Evolutionary conservation across 2,888 invertebrate genomes (phyloP), one percentile per base, ranked within the genome.

Genomic region (Lithosia quadra): DNA sequence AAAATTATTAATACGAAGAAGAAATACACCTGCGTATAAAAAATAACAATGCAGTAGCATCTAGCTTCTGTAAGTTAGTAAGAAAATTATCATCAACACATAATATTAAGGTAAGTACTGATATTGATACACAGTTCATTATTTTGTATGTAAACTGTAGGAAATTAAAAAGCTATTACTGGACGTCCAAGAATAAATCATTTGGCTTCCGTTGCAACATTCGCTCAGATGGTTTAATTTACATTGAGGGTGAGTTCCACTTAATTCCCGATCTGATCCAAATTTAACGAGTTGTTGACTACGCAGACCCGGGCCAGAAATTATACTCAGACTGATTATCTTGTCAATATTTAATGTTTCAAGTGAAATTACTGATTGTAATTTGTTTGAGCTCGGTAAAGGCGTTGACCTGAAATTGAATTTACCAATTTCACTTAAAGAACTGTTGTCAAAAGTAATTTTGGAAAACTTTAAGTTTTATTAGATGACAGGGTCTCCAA

Each of bases 121-220:
- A n/a, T n/a, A n/a, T n/a, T n/a, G n/a, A n/a, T 13, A 56, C 43
- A 28, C 10, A 21, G 21, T 13, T 43, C n/a, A 22, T 57, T 57
- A 58, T 63, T 28, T 66, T 63, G 59, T 87, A 83, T 78, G 81
- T 82, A 83, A 84, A 76, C 83, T 76, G 78, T 85, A 86, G 11
- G 57, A 49, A 64, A 64, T 64, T 64, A 56, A 43, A 89, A 86
- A 90, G 90, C 90, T 88, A 90, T 89, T 81, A 81, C 76, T 82
- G 81, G 77, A 82, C 78, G 76, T 75, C 82, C 71, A 75, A 82
- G 88, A 89, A 88, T 86, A 85, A 83, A 84, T 88, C 82, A 81
- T 85, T 83, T 79, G 79, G 84, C 82, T 84, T 77, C 75, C 78
- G 77, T 78, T 83, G 57, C 78, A 81, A 82, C 81, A 84, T 73